Base-by-base conservation (phyloP, 1,140 invertebrate species). In the Chlorops oryzae region DNA sequence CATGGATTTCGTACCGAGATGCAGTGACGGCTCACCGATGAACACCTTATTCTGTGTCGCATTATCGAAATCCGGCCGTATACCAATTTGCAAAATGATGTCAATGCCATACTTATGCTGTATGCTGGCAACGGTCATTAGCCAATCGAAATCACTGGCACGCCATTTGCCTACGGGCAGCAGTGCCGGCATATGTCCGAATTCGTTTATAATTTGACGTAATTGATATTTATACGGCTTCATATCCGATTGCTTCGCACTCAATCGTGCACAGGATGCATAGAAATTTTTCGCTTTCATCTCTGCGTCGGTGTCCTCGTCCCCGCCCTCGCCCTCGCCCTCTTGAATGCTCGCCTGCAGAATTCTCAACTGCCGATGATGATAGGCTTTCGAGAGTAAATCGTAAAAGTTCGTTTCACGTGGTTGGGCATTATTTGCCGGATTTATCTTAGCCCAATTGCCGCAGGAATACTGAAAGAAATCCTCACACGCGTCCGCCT, bases 391-490 rank as follows among this genome's bases (percentile, higher is more conserved):
- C 13, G 54, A 15, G 25, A 68, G 28, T 42, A 62, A 40, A 18
- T 57, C 56, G n/a, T 61, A 55, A 13, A 57, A 58, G 32, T 62
- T 65, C 10, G 65, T 69, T 24, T 69, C 61, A 3, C 63, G 47
- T 0, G 60, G 59, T 34, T 39, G 28, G 7, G 40, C 48, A 1
- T 47, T 43, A 9, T 59, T 59, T 3, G 65, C 65, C 5, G 65
- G 65, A 59, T 69, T 62, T 4, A 69, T 61, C 38, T 61, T 59
- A 10, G 63, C 54, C 65, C 65, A 69, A 25, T 58, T 65, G 13
- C 65, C 65, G 47, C 65, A 69, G 37, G 61, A 63, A 46, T 62
- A 61, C 18, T 52, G 55, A 27, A 55, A 69, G 37, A 69, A 69
- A 21, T 69, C 59, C 5, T 65, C 65, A 51, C 65, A 69, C 5